Base-by-base conservation (phyloP, 1,140 invertebrate species). In the Augochlora pura region DNA sequence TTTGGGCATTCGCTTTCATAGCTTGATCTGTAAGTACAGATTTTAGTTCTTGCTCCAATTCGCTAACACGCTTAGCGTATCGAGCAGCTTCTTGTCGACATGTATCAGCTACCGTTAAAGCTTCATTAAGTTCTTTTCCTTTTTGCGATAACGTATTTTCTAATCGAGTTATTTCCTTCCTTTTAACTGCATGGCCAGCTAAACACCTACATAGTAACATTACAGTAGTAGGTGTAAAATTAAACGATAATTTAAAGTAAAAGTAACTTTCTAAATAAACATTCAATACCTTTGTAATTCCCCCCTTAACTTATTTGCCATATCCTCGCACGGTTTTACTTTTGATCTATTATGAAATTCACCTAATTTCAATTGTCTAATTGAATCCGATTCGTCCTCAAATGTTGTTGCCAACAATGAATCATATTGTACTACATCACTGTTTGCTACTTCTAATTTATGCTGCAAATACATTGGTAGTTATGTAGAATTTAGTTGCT, bases 311-410 rank as follows among this genome's bases (percentile, higher is more conserved):
- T 90, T 91, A 73, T 87, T 90, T 32, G 84, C 84, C 0, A 87
- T 88, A 49, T 92, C 91, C 46, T 90, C 89, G 9, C 62, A 69
- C 0, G 86, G 82, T 82, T 88, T 91, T 49, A 74, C 86, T 73
- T 84, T 88, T 0, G 81, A 86, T 87, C 81, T 91, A 74, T 88
- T 87, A 52, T 87, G 80, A 38, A 77, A 66, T 54, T 92, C 88
- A 3, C 91, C 91, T 49, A 91, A 84, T 83, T 90, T 91, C 88
- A 92, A 81, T 78, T 92, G 91, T 60, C 83, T 88, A 23, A 92
- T 92, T 2, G 91, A 92, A 75, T 92, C 91, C 7, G 91, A 90
- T 87, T 91, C 86, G 4, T 91, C 90, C 21, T 91, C 91, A 16
- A 83, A 42, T 39, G 88, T 88, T 39, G 86, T 87, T 39, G 80